Percentiles rank a stretch among this genome's conserved stretches.
Evolutionary conservation across 2,113 vertebrate genomes (phyloP).

Genomic region (Gallinago media): DNA sequence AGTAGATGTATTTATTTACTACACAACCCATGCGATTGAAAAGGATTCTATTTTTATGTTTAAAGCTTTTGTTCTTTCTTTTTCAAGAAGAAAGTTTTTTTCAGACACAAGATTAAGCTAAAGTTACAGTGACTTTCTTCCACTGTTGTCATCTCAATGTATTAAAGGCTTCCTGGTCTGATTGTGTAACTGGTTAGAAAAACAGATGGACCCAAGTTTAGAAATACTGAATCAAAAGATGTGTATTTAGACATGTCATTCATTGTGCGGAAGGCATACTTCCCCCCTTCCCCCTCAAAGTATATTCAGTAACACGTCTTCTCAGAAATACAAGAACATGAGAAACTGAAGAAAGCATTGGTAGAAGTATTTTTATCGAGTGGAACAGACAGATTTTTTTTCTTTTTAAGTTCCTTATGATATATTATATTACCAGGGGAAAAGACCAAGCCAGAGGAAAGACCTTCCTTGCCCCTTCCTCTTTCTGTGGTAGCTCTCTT

Average conservation of each 20-base stretch:
- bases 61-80: not conserved
- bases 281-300: not conserved
- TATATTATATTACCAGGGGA: not conserved
- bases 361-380: not conserved
- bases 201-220: not conserved
- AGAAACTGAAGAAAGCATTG: not conserved
- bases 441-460: not conserved
- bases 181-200: not conserved
- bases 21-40: not conserved
- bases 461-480: accelerated
- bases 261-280: not conserved
- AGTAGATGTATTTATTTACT: not conserved
- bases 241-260: not conserved
- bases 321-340: not conserved
- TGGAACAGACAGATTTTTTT: accelerated
- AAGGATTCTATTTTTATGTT: not conserved
- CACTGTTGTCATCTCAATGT: not conserved
- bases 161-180: not conserved
- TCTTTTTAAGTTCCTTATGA: too few relatives aligned
- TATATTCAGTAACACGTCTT: not conserved
- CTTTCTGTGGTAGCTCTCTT: not conserved
- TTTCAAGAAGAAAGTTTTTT: not conserved
- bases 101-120: not conserved
- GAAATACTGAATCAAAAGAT: not conserved
- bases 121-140: not conserved